These are phyloP conservation scores for Columbina picui DNA, from an alignment of 2,113 vertebrate genomes.

Conservation along the genomic window DNA sequence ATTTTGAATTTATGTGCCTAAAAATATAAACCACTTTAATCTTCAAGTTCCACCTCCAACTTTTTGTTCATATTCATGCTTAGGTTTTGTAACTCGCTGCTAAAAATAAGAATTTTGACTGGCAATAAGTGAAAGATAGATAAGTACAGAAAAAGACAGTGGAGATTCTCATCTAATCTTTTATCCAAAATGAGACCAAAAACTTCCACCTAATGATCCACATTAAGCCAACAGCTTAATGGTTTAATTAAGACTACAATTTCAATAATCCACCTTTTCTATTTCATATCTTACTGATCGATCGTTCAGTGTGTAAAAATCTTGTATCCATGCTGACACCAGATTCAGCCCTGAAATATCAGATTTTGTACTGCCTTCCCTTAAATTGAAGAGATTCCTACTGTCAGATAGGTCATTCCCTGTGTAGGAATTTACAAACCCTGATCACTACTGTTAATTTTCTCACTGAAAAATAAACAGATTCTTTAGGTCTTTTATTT, in stretches of 20 bases:
- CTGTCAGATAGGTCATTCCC: not conserved
- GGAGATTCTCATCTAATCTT: not conserved
- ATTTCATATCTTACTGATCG: not conserved
- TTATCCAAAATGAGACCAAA: not conserved
- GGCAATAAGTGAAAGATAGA: not conserved
- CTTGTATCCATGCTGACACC: not conserved
- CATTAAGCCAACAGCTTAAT: not conserved
- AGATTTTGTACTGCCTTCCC: not conserved
- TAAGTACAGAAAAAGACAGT: not conserved
- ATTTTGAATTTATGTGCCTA: not conserved
- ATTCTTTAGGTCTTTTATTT: not conserved
- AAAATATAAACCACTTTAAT: conserved; percentile 1
- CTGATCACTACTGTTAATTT: not conserved
- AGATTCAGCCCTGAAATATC: not conserved
- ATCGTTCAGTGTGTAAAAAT: not conserved
- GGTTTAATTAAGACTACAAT: not conserved
- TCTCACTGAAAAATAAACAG: not conserved
- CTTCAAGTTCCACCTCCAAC: conserved; percentile 1
- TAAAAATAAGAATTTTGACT: conserved; percentile 36
- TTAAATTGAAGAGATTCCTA: not conserved
- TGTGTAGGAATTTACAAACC: not conserved
- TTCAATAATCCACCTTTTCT: not conserved
- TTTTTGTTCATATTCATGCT: not conserved
- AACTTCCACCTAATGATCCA: not conserved
- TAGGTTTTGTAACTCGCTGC: not conserved